These are phyloP conservation scores for Sesamia nonagrioides DNA, from an alignment of 1,140 invertebrate species.

Conservation along the genomic window DNA sequence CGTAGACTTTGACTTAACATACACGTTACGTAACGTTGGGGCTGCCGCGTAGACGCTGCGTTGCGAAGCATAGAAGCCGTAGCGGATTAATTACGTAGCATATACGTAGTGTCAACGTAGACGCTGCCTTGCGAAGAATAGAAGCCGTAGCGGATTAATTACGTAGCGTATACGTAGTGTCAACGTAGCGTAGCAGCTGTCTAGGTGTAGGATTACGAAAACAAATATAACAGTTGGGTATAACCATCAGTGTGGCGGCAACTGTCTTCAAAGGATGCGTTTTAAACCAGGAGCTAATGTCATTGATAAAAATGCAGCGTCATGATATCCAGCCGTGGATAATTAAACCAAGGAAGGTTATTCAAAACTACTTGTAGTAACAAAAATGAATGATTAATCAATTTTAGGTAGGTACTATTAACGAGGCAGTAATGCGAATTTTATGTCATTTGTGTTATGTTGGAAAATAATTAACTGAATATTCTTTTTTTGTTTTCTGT, in stretches of 20 bases:
- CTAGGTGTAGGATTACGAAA: too few relatives aligned
- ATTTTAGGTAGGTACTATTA: slow-evolving; percentile 7
- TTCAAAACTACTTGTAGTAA: background rate
- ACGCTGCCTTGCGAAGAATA: background rate
- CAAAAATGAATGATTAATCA: slow-evolving; percentile 17
- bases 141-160: too few relatives aligned
- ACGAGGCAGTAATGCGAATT: background rate
- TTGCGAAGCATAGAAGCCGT: background rate
- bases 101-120: too few relatives aligned
- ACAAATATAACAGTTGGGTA: background rate
- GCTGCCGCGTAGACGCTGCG: too few relatives aligned
- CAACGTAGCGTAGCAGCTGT: too few relatives aligned
- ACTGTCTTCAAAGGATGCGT: background rate
- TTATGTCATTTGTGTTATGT: background rate
- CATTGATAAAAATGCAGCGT: background rate
- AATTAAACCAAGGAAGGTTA: slow-evolving; percentile 16
- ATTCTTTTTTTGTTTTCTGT: too few relatives aligned
- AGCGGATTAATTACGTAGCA: too few relatives aligned
- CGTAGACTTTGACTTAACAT: too few relatives aligned
- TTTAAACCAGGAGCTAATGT: background rate
- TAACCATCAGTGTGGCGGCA: background rate
- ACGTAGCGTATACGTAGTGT: too few relatives aligned
- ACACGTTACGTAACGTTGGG: background rate
- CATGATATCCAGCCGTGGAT: background rate
- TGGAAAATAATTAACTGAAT: too few relatives aligned